These are phyloP conservation scores for Stenoptilia bipunctidactyla DNA, from an alignment of 2,888 invertebrate species.

Conservation along the genomic window DNA sequence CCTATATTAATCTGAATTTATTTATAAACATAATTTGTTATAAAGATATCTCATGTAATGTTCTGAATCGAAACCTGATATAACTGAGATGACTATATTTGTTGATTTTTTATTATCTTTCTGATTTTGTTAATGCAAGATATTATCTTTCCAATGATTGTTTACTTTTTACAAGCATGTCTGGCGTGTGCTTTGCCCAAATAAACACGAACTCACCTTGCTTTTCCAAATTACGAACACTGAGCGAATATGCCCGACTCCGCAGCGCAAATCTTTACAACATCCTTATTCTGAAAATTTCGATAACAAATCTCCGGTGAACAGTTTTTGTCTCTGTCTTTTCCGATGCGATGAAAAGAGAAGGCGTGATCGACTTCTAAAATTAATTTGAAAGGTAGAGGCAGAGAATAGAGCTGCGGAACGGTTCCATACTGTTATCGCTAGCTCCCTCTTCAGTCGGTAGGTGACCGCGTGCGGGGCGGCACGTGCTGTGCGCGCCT, in stretches of 20 bases:
- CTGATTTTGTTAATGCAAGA: too few relatives aligned
- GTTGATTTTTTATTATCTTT: too few relatives aligned
- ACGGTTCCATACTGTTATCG: constrained; percentile 42
- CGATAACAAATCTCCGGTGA: not conserved
- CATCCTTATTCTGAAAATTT: not conserved
- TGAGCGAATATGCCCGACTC: not conserved
- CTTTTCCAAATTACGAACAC: not conserved
- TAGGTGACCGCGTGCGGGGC: constrained; percentile 65
- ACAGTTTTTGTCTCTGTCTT: not conserved
- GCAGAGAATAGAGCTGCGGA: constrained; percentile 44
- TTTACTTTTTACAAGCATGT: too few relatives aligned
- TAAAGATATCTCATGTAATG: too few relatives aligned
- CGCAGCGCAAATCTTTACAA: not conserved
- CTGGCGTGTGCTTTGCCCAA: not conserved
- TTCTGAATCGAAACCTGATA: too few relatives aligned
- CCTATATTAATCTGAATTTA: too few relatives aligned
- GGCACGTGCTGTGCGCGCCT: constrained; percentile 66
- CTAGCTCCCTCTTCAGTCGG: constrained; percentile 36
- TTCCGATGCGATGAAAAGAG: not conserved
- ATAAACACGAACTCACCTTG: not conserved
- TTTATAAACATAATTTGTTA: too few relatives aligned
- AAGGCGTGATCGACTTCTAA: not conserved
- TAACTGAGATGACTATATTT: too few relatives aligned
- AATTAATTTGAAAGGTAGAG: constrained; percentile 8
- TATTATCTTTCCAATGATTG: too few relatives aligned